These are phyloP conservation scores for Nasonia oneida DNA, from an alignment of 2,888 invertebrate genomes.

Conservation along the genomic window DNA sequence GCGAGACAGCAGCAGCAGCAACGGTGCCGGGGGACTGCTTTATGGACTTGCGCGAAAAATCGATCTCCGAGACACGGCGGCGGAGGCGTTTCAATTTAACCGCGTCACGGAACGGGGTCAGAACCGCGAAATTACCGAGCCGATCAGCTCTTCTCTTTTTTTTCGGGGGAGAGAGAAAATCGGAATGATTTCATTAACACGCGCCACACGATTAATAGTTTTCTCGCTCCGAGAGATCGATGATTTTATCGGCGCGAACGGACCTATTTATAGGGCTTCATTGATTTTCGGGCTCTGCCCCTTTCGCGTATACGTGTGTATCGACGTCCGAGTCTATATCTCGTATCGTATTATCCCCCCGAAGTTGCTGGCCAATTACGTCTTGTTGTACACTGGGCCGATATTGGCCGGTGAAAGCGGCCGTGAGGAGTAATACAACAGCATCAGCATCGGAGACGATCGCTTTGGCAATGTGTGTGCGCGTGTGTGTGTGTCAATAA, in stretches of 20 bases:
- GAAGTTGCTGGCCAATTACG: neutral
- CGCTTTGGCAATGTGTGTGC: neutral
- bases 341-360: neutral
- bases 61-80: slow-evolving; percentile 8
- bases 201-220: neutral
- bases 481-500: neutral
- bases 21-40: slow-evolving; percentile 7
- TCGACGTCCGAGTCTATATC: neutral
- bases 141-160: neutral
- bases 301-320: neutral
- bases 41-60: slow-evolving; percentile 25
- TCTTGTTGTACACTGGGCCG: neutral
- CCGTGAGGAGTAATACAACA: neutral
- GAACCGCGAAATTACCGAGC: neutral
- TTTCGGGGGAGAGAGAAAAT: neutral
- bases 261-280: slow-evolving; percentile 25
- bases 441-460: neutral
- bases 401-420: neutral
- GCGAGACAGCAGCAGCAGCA: neutral
- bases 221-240: neutral
- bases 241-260: slow-evolving; percentile 18
- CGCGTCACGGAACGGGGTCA: neutral
- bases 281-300: slow-evolving; percentile 15
- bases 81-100: neutral
- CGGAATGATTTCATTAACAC: neutral